phyloP scores from a whole-genome alignment of 2,113 vertebrate species.

The Antennarius striatus region DNA sequence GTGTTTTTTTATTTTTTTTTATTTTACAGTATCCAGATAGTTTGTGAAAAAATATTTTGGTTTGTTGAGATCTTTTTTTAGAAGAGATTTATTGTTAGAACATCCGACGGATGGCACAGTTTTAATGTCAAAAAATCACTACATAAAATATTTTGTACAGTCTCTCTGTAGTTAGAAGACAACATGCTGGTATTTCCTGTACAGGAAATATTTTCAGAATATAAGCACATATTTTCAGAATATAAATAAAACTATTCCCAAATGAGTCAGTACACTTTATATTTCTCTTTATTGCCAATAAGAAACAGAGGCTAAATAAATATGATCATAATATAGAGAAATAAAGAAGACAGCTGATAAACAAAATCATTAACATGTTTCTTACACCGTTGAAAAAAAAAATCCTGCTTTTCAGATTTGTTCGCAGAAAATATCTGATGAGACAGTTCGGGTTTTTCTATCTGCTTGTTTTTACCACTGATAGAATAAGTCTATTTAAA shows the following conservation, averaged over 20 bases:
- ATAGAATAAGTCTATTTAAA: too few relatives aligned
- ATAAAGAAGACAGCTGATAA: not conserved
- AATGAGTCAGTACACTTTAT: constrained; percentile 65
- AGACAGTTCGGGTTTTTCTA: too few relatives aligned
- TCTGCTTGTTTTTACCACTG: too few relatives aligned
- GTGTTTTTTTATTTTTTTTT: too few relatives aligned
- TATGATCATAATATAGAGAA: constrained; percentile 42
- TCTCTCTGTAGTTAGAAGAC: constrained; percentile 10
- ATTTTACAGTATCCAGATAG: not conserved
- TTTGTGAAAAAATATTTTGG: not conserved
- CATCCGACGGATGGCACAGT: constrained; percentile 24
- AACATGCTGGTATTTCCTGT: constrained; percentile 13
- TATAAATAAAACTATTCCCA: constrained; percentile 62
- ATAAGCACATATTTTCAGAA: constrained; percentile 33
- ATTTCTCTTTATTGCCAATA: constrained; percentile 38
- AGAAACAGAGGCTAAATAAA: constrained; percentile 61
- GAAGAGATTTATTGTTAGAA: constrained; percentile 33
- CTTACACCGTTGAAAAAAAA: constrained; percentile 6
- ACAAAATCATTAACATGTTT: not conserved
- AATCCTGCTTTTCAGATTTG: not conserved
- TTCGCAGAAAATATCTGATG: not conserved
- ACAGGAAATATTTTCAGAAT: too few relatives aligned
- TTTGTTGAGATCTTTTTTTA: not conserved
- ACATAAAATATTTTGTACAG: constrained; percentile 24
- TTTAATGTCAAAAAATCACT: constrained; percentile 13